phyloP scores from a whole-genome alignment of 1,140 invertebrate genomes.

The Lordiphosa stackelbergi region DNA sequence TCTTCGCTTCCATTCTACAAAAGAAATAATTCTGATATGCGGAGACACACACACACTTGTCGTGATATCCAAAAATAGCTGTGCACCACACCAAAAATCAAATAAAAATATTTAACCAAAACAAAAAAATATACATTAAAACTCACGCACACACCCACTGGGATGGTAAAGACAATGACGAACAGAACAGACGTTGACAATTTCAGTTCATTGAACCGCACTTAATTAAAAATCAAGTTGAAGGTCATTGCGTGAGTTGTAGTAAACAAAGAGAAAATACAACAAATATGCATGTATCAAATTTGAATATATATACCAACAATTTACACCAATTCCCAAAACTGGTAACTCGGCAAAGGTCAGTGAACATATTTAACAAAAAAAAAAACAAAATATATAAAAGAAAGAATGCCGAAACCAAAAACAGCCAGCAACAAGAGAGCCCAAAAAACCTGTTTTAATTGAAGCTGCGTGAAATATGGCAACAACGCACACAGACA shows the following conservation, averaged over 20 bases:
- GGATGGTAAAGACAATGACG: conserved; percentile 6
- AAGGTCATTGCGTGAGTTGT: conserved; percentile 54
- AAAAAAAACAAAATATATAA: conserved; percentile 40
- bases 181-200: conserved; percentile 47
- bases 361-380: conserved; percentile 64
- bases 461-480: conserved; percentile 68
- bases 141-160: conserved; percentile 21
- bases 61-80: no score
- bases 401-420: conserved; percentile 8
- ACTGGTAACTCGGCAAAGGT: conserved; percentile 67
- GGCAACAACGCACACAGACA: conserved; percentile 56
- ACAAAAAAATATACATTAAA: conserved; percentile 37
- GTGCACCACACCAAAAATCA: no score
- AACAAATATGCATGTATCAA: conserved; percentile 18
- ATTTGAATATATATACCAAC: conserved; percentile 31
- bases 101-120: background rate
- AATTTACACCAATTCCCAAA: conserved; percentile 25
- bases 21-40: no score
- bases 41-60: no score
- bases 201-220: conserved; percentile 71
- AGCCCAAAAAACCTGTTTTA: conserved; percentile 56
- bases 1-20: no score
- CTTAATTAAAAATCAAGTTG: conserved; percentile 75
- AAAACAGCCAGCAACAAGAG: conserved; percentile 1
- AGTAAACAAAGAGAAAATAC: conserved; percentile 34